Evolutionary conservation across 2,888 invertebrate genomes (phyloP).

Genomic region (Cephus runcator): DNA sequence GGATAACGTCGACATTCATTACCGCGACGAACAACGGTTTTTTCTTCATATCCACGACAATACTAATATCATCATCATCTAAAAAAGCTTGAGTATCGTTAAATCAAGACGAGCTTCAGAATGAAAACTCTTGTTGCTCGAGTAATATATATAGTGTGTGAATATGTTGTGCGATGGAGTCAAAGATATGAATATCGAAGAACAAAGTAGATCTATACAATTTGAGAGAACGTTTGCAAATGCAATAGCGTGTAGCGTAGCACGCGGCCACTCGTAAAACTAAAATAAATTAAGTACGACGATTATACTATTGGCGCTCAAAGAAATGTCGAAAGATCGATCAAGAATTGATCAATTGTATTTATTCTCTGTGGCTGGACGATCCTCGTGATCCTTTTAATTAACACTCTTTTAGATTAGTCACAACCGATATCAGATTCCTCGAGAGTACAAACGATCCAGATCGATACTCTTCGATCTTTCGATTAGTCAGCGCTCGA

Average conservation of each 20-base stretch:
- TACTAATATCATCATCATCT: background rate
- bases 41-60: background rate
- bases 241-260: background rate
- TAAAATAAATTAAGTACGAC: slow-evolving; percentile 60
- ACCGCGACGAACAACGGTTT: background rate
- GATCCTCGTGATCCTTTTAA: too few relatives aligned
- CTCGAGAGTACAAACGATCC: background rate
- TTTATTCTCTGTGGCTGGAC: background rate
- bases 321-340: slow-evolving; percentile 11
- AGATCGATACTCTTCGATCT: background rate
- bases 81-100: background rate
- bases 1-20: background rate
- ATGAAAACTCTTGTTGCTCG: too few relatives aligned
- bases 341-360: background rate
- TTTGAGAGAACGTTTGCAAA: background rate
- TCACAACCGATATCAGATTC: background rate
- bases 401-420: background rate
- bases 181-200: background rate
- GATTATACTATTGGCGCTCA: slow-evolving; percentile 43
- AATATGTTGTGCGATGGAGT: background rate
- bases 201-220: background rate
- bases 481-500: background rate
- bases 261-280: slow-evolving; percentile 3
- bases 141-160: background rate
- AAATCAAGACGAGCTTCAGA: background rate